Conservation (phyloP, 2,797 vertebrate species). For the Eutrigla gurnardus region DNA sequence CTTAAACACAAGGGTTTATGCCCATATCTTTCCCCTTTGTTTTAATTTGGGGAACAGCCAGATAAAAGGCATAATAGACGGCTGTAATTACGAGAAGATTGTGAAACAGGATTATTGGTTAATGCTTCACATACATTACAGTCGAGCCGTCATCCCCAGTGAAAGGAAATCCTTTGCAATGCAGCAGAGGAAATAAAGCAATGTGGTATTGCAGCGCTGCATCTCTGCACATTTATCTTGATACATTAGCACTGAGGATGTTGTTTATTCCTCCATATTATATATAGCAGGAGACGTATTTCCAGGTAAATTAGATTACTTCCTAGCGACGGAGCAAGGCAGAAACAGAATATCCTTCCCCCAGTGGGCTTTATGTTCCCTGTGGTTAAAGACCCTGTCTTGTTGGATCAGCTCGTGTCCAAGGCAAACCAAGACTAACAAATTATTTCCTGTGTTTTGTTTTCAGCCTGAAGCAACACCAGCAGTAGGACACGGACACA, state of each 20-base stretch:
- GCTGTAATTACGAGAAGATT: slow-evolving; percentile 69
- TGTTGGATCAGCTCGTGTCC: slow-evolving; percentile 53
- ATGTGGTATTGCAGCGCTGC: slow-evolving; percentile 7
- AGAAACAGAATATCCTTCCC: slow-evolving; percentile 44
- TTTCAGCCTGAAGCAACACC: slow-evolving; percentile 85
- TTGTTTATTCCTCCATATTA: slow-evolving; percentile 30
- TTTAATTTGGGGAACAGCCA: slow-evolving; percentile 64
- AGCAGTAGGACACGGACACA: slow-evolving; percentile 75
- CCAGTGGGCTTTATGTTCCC: slow-evolving; percentile 43
- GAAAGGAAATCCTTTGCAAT: slow-evolving; percentile 38
- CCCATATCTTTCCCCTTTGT: slow-evolving; percentile 57
- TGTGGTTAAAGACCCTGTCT: slow-evolving; percentile 56
- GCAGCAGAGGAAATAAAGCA: slow-evolving; percentile 30
- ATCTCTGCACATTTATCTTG: slow-evolving; percentile 8
- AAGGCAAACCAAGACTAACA: slow-evolving; percentile 66
- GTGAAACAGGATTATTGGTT: slow-evolving; percentile 65
- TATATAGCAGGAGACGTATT: slow-evolving; percentile 38
- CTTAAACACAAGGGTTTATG: slow-evolving; percentile 66
- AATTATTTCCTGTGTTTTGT: slow-evolving; percentile 70
- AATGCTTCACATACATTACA: slow-evolving; percentile 51
- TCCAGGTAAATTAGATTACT: slow-evolving; percentile 62
- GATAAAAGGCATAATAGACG: slow-evolving; percentile 51
- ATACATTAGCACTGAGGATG: slow-evolving; percentile 2
- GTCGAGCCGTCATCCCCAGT: slow-evolving; percentile 19
- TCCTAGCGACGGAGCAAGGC: slow-evolving; percentile 27